These are phyloP conservation scores for Vireo altiloquus DNA, from an alignment of 2,113 vertebrate genomes.

Conservation along the genomic window DNA sequence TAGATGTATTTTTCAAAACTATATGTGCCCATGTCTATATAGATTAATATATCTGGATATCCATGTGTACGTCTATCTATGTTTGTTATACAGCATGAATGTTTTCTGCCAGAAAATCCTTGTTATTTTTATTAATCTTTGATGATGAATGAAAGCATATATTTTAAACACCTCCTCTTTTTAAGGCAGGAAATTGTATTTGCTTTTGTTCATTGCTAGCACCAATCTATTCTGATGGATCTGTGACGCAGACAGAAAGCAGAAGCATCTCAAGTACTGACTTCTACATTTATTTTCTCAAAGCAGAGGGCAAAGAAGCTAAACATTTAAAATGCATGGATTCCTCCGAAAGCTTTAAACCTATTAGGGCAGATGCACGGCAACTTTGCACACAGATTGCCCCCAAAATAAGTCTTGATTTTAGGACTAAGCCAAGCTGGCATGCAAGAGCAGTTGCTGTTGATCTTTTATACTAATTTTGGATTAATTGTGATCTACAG, in stretches of 20 bases:
- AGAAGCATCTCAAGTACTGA: neutral
- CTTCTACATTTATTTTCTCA: conserved; percentile 49
- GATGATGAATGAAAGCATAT: neutral
- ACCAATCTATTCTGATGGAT: neutral
- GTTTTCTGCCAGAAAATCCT: neutral
- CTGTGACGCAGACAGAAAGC: conserved; percentile 39
- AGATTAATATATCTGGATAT: neutral
- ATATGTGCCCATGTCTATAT: neutral
- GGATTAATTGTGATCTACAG: conserved; percentile 98
- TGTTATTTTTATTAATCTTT: conserved; percentile 5
- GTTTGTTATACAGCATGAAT: neutral
- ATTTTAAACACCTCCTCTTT: conserved; percentile 1
- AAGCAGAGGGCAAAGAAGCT: conserved; percentile 46
- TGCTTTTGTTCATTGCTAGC: neutral
- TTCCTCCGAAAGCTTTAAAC: conserved; percentile 60
- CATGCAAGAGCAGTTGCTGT: conserved; percentile 86
- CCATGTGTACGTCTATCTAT: neutral
- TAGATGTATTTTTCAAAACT: neutral
- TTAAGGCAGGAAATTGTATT: conserved; percentile 33
- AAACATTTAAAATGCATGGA: conserved; percentile 62
- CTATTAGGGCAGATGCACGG: conserved; percentile 44
- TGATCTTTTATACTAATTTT: conserved; percentile 99
- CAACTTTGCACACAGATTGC: conserved; percentile 80
- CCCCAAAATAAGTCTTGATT: conserved; percentile 87
- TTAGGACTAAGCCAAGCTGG: conserved; percentile 85